These are phyloP conservation scores for Perdix hodgsoniae DNA, from an alignment of 2,797 vertebrate species.

Conservation along the genomic window DNA sequence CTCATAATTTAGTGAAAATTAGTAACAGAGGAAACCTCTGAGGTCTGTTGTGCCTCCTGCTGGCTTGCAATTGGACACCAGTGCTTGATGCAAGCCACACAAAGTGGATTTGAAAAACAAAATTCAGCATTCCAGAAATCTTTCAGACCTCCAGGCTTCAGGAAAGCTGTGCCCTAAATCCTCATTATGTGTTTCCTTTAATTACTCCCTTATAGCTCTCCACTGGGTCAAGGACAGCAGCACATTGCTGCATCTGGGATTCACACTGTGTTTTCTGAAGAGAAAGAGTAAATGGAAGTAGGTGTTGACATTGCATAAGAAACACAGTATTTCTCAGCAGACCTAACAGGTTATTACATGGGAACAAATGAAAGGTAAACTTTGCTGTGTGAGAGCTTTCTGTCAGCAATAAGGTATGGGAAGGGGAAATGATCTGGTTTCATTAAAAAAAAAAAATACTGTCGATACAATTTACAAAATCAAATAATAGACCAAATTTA, in stretches of 20 bases:
- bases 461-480: constrained; percentile 42
- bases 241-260: constrained; percentile 54
- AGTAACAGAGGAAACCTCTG: not conserved
- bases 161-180: not conserved
- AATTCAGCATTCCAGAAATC: not conserved
- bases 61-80: not conserved
- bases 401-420: not conserved
- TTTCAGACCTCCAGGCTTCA: not conserved
- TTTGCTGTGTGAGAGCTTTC: constrained; percentile 1
- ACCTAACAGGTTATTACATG: constrained; percentile 53
- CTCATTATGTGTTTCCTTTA: constrained; percentile 48
- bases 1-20: not conserved
- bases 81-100: not conserved
- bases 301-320: constrained; percentile 64
- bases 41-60: not conserved
- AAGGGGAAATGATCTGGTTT: not conserved
- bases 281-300: constrained; percentile 56
- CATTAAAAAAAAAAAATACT: not conserved
- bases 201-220: constrained; percentile 49
- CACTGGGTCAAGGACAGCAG: constrained; percentile 57
- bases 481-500: constrained; percentile 30
- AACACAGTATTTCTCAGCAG: constrained; percentile 46
- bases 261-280: constrained; percentile 48
- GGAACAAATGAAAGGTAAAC: constrained; percentile 73
- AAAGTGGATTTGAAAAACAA: not conserved